Evolutionary conservation across 2,888 invertebrate genomes (phyloP), one percentile per base, ranked within the genome.

Genomic region (Cheilosia vulpina): DNA sequence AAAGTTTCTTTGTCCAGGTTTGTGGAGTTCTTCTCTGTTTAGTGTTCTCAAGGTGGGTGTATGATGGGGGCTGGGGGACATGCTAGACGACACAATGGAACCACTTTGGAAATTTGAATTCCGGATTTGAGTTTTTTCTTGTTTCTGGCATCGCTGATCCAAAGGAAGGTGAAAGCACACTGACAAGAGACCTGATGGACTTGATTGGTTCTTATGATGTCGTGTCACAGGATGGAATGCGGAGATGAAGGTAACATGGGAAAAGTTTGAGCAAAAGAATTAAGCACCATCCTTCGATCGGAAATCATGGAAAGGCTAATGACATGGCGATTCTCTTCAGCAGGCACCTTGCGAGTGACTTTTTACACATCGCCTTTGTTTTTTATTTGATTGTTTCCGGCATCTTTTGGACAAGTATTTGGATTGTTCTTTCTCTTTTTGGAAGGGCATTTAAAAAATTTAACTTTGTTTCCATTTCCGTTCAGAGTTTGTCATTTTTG

Each of bases 271-370:
- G 60, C 60, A 62, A 63, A 41, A 53, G 68, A 69, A 55, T 65
- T 73, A 24, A 62, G 50, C 57, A 85, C 58, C 31, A 60, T 85
- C 57, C 65, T 55, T 60, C 41, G 58, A 79, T 81, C 57, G 69
- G 78, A 68, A 87, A 87, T 87, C 75, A 75, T 15, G 83, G 66
- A 81, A 80, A 84, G 88, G 87, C 88, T 88, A 88, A 88, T 87
- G 87, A 72, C 68, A 87, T 88, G 87, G 78, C 65, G 87, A 84
- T 87, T 87, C 81, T 77, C 77, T 77, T 83, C 85, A 88, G 47
- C 11, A 17, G 47, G 88, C 87, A 82, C 71, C 57, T 84, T 60
- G 62, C 65, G 83, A 77, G 53, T 65, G 75, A 71, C 63, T 65
- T 65, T 65, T 87, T 57, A 50, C 17, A 24, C 24, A 17, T 34